Evolutionary conservation across 1,140 invertebrate species (phyloP).

Genomic region (Philotrypesis tridentata): DNA sequence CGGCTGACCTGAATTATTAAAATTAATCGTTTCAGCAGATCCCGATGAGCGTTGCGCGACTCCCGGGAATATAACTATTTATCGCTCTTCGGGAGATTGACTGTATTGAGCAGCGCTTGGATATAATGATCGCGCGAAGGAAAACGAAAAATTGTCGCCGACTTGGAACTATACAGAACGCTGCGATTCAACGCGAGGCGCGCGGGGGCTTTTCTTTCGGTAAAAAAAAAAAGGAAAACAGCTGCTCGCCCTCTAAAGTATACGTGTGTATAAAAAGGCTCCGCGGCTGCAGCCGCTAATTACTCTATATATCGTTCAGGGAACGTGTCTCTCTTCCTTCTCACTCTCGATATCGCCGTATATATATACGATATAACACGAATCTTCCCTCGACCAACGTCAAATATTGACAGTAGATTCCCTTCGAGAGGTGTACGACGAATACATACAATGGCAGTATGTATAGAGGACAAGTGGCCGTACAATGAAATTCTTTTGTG

Average conservation of each 20-base stretch:
- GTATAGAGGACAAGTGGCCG: not conserved
- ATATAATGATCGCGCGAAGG: too few species aligned
- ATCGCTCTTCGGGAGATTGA: not conserved
- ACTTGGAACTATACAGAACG: too few species aligned
- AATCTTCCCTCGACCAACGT: too few species aligned
- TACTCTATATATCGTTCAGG: too few species aligned
- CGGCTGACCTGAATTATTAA: not conserved
- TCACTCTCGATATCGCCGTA: not conserved
- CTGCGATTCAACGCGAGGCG: too few species aligned
- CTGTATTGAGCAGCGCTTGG: too few species aligned
- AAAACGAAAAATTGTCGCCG: not conserved
- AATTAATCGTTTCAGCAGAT: not conserved
- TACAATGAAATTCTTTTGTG: not conserved
- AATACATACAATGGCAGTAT: not conserved
- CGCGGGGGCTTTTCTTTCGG: too few species aligned
- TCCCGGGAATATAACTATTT: not conserved
- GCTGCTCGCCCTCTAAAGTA: conserved; percentile 20
- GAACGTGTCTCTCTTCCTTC: not conserved
- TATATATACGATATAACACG: too few species aligned
- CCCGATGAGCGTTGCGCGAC: not conserved
- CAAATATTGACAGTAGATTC: too few species aligned
- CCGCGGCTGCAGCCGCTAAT: conserved; percentile 16
- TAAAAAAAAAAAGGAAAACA: conserved; percentile 43
- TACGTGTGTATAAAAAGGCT: not conserved
- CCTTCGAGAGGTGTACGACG: not conserved